Evolutionary conservation across 1,140 invertebrate species (phyloP), one percentile per base, ranked within the genome.

Genomic region (Ephestia elutella): DNA sequence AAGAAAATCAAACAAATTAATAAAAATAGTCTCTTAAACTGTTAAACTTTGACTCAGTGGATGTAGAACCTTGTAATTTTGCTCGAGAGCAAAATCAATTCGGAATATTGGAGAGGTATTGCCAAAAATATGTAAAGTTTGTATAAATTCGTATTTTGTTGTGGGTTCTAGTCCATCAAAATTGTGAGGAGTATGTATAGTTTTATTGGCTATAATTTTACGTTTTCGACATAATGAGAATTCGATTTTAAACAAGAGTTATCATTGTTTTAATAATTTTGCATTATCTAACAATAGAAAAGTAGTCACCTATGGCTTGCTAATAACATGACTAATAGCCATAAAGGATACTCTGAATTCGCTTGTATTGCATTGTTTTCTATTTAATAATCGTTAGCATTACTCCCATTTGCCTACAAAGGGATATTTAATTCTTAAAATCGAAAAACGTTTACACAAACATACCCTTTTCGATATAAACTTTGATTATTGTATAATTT

Each of bases 101-200:
- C 38, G 13, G 38, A 44, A 44, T 44, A 44, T 44, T 44, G 38
- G 38, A 44, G 38, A 1, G 38, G 75, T 66, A 78, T 84, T 84
- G 72, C 81, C 82, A 84, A 86, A 87, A 81, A 82, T 57, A 63
- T 72, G 64, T 72, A 64, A 75, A 75, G 68, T 67, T 75, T 80
- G 58, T 78, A 72, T 25, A 70, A 70, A 65, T 62, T 60, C 66
- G 70, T 78, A 75, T 32, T 44, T 79, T 38, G 68, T 82, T 80
- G 82, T 86, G 82, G 79, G 77, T 81, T 87, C 82, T 87, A 87
- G 82, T 87, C 85, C 80, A 78, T 82, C 80, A 78, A 85, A 86
- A 82, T 85, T 84, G 63, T 76, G 67, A 73, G 72, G 57, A 65
- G 57, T 58, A 60, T 81, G 71, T 80, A 80, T 79, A 78, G 63